Evolutionary conservation across 2,113 vertebrate species (phyloP).

Genomic region (Pelusios castaneus): DNA sequence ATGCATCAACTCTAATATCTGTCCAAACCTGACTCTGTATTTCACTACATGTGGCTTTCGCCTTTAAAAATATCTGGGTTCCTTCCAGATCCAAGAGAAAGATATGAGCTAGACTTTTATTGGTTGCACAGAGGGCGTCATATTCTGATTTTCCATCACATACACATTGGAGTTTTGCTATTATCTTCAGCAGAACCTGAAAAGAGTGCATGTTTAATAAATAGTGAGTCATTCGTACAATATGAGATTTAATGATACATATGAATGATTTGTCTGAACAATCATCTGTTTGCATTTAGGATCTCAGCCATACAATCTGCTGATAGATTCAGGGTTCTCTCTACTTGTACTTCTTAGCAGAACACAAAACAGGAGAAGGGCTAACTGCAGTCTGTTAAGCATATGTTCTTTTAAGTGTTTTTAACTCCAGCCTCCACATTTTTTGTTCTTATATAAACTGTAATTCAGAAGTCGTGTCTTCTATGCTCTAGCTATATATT

Average conservation of each 20-base stretch:
- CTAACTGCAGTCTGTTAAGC: constrained; percentile 53
- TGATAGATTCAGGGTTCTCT: constrained; percentile 61
- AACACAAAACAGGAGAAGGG: constrained; percentile 29
- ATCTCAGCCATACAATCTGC: constrained; percentile 62
- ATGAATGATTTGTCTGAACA: constrained; percentile 68
- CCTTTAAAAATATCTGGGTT: not conserved
- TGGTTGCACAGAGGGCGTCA: not conserved
- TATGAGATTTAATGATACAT: constrained; percentile 69
- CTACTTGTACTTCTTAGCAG: constrained; percentile 46
- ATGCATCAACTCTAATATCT: not conserved
- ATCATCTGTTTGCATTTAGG: constrained; percentile 67
- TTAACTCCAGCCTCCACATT: constrained; percentile 60
- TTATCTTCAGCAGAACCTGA: constrained; percentile 50
- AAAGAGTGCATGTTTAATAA: constrained; percentile 43
- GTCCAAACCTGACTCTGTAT: not conserved
- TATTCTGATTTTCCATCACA: not conserved
- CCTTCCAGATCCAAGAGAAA: not conserved
- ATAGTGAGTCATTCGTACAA: constrained; percentile 18
- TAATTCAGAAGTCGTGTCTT: constrained; percentile 64
- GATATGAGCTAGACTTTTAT: not conserved
- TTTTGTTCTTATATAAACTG: constrained; percentile 51
- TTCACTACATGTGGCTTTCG: not conserved
- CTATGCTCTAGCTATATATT: constrained; percentile 60
- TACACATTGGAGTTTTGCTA: constrained; percentile 1
- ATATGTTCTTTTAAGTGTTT: constrained; percentile 45